These are phyloP conservation scores for Scomber japonicus DNA, from an alignment of 2,113 vertebrate species.

Conservation along the genomic window DNA sequence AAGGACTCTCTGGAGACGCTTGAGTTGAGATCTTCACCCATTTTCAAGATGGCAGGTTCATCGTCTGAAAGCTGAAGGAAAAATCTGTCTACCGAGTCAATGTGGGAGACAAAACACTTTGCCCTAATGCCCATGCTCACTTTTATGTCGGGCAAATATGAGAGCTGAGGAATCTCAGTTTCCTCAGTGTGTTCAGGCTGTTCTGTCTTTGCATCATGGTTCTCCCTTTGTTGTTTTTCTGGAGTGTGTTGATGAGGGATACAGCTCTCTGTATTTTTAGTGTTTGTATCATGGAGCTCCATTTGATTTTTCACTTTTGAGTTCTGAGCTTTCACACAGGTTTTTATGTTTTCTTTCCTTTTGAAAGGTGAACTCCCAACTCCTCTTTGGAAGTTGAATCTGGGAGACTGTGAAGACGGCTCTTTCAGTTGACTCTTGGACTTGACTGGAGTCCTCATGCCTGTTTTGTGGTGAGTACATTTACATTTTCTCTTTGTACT, in stretches of 20 bases:
- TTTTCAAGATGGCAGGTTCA: slow-evolving; percentile 82
- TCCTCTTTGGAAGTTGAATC: not conserved
- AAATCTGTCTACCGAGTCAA: slow-evolving; percentile 80
- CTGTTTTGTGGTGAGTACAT: not conserved
- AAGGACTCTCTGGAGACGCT: slow-evolving; percentile 43
- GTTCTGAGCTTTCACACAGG: not conserved
- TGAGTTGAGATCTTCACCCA: slow-evolving; percentile 83
- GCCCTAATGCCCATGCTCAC: slow-evolving; percentile 76
- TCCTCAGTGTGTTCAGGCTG: not conserved
- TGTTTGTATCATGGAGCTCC: slow-evolving; percentile 1
- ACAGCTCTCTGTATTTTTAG: not conserved
- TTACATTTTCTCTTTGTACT: slow-evolving; percentile 18
- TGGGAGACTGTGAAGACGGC: not conserved
- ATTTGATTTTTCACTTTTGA: not conserved
- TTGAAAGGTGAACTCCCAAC: not conserved
- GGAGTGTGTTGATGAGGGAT: not conserved
- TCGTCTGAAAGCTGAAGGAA: slow-evolving; percentile 88
- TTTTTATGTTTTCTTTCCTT: not conserved
- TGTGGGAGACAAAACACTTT: slow-evolving; percentile 83
- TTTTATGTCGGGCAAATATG: slow-evolving; percentile 74
- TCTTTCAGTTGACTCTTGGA: not conserved
- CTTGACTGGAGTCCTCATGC: not conserved
- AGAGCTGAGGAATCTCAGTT: slow-evolving; percentile 52
- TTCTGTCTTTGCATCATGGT: not conserved
- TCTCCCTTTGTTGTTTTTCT: not conserved